A percentile compares a stretch with the other conserved stretches of the same genome.
Evolutionary conservation across 2,113 vertebrate species (phyloP).

Genomic region (Serinus canaria): DNA sequence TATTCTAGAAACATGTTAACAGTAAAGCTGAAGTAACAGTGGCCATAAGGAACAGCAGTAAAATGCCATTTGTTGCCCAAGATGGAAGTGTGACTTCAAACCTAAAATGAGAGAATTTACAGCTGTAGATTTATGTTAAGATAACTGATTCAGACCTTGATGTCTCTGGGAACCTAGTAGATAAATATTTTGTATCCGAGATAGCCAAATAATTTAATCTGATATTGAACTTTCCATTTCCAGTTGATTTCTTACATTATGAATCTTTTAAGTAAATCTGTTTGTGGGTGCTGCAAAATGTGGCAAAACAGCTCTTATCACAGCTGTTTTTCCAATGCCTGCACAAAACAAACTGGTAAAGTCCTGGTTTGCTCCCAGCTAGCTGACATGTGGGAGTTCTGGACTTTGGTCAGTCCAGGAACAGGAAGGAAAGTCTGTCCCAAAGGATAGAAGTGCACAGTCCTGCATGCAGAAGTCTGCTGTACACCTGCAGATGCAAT

Average conservation of each 20-base stretch:
- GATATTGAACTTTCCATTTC: neutral
- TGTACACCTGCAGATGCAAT: neutral
- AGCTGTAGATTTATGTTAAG: neutral
- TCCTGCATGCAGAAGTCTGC: neutral
- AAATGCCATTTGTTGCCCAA: neutral
- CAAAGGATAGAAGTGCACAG: neutral
- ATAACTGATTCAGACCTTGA: neutral
- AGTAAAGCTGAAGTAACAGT: neutral
- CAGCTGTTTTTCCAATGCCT: neutral
- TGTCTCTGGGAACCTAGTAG: neutral
- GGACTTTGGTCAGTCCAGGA: neutral
- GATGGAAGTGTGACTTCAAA: neutral
- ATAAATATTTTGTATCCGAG: neutral
- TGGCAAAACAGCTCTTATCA: neutral
- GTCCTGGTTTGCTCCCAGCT: neutral
- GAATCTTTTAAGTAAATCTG: neutral
- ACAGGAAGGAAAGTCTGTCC: neutral
- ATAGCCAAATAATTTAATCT: neutral
- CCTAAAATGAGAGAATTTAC: neutral
- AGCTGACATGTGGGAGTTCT: neutral
- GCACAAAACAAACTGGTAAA: neutral
- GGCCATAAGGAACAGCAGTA: neutral
- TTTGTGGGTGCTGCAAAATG: neutral
- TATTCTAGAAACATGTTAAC: neutral
- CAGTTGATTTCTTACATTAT: neutral